These are phyloP conservation scores for Oxystoma pomonae DNA, from an alignment of 2,888 invertebrate genomes.

Conservation along the genomic window DNA sequence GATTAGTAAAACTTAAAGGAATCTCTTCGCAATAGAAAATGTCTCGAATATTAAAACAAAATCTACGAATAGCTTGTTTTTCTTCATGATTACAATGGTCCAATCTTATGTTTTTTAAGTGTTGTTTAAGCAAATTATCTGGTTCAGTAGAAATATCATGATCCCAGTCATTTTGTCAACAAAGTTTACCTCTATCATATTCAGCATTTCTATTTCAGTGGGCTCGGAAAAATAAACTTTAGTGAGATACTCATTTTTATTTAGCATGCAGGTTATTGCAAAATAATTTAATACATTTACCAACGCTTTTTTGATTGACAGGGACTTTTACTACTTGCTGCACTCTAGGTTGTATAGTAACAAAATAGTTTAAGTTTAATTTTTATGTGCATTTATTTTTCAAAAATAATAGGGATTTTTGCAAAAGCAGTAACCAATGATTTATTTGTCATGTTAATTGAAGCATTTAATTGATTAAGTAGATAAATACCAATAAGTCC, in stretches of 20 bases:
- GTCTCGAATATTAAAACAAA: neutral
- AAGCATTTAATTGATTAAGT: neutral
- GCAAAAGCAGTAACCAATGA: neutral
- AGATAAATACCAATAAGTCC: neutral
- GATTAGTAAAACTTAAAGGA: slow-evolving; percentile 3
- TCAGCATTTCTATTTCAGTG: slow-evolving; percentile 1
- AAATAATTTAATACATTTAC: neutral
- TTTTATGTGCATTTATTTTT: no score
- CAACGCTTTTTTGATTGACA: neutral
- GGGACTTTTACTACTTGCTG: neutral
- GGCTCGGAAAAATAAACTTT: slow-evolving; percentile 1
- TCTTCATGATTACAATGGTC: slow-evolving; percentile 1
- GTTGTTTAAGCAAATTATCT: neutral
- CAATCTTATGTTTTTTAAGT: slow-evolving; percentile 1
- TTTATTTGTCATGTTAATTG: neutral
- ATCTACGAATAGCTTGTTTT: neutral
- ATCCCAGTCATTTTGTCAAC: neutral
- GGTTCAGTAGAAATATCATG: neutral
- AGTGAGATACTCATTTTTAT: no score
- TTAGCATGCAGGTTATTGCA: no score
- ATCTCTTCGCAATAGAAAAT: slow-evolving; percentile 1
- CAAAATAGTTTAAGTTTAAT: neutral
- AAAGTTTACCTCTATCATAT: neutral
- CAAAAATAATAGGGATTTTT: neutral
- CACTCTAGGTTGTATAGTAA: neutral